Percentiles rank a stretch among this genome's conserved stretches.
Evolutionary conservation across 2,113 vertebrate genomes (phyloP).

Genomic region (Saccopteryx bilineata): DNA sequence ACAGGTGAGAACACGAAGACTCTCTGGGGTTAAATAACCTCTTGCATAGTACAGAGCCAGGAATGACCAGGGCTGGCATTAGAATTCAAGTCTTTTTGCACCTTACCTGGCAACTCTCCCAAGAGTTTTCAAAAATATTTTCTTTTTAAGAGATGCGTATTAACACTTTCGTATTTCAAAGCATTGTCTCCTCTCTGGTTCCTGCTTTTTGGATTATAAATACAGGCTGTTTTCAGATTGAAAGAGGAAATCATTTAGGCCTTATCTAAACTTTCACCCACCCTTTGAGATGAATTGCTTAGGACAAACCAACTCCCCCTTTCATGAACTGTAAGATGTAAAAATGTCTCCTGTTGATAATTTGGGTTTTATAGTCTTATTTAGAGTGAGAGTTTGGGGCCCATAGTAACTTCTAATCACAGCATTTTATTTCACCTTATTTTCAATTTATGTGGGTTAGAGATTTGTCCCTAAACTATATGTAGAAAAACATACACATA

Average conservation of each 20-base stretch:
- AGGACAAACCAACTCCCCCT: conserved; percentile 58
- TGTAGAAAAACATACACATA: background rate
- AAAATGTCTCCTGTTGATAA: conserved; percentile 25
- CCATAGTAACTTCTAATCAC: background rate
- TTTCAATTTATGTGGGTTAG: background rate
- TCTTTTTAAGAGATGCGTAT: background rate
- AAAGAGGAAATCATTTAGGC: conserved; percentile 51
- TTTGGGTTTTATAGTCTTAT: background rate
- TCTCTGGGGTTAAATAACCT: background rate
- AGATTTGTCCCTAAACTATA: background rate
- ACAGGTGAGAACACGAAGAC: background rate
- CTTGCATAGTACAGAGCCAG: background rate
- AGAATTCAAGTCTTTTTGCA: background rate
- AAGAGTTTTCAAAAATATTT: conserved; percentile 68
- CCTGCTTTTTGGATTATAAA: conserved; percentile 53
- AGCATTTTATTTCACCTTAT: background rate
- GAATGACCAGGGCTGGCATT: no score
- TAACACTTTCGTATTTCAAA: conserved; percentile 45
- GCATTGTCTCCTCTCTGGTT: conserved; percentile 13
- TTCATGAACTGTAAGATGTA: conserved; percentile 24
- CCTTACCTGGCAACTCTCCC: background rate
- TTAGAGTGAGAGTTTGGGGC: background rate
- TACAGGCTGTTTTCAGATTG: conserved; percentile 57
- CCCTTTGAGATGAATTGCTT: conserved; percentile 60
- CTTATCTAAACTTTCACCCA: conserved; percentile 64